These are phyloP conservation scores for Cecidostiba fungosa DNA, from an alignment of 2,888 invertebrate genomes.

Conservation along the genomic window DNA sequence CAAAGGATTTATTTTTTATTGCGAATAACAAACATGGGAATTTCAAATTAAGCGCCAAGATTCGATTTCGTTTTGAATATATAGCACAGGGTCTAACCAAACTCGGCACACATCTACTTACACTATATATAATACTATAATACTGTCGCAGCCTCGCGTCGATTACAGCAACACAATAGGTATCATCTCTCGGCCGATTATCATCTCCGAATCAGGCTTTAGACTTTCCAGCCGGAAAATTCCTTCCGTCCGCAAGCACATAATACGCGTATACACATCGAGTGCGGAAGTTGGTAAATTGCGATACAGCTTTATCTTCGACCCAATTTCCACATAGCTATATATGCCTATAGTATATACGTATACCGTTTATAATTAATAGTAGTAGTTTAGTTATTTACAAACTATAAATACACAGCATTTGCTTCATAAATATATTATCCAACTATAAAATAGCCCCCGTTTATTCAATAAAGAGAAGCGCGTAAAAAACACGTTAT, in stretches of 20 bases:
- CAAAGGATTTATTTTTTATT: too few relatives aligned
- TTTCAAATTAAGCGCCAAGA: too few relatives aligned
- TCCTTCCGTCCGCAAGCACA: neutral
- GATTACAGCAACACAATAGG: neutral
- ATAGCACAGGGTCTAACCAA: too few relatives aligned
- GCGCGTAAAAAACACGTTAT: neutral
- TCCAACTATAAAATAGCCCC: neutral
- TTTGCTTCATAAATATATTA: too few relatives aligned
- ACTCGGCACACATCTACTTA: neutral
- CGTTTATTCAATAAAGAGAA: too few relatives aligned
- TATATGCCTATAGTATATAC: too few relatives aligned
- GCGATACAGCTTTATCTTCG: neutral
- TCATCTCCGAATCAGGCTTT: neutral
- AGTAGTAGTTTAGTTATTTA: too few relatives aligned
- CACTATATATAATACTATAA: too few relatives aligned
- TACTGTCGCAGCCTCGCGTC: neutral
- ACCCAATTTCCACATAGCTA: neutral
- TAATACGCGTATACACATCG: neutral
- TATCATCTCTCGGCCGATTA: neutral
- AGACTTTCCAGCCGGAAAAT: neutral
- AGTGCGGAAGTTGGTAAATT: neutral
- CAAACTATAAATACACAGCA: too few relatives aligned
- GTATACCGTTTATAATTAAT: too few relatives aligned
- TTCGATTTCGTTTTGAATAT: too few relatives aligned
- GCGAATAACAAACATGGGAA: too few relatives aligned